Evolutionary conservation across 2,888 invertebrate genomes (phyloP).

Genomic region (Campoplex capitator): DNA sequence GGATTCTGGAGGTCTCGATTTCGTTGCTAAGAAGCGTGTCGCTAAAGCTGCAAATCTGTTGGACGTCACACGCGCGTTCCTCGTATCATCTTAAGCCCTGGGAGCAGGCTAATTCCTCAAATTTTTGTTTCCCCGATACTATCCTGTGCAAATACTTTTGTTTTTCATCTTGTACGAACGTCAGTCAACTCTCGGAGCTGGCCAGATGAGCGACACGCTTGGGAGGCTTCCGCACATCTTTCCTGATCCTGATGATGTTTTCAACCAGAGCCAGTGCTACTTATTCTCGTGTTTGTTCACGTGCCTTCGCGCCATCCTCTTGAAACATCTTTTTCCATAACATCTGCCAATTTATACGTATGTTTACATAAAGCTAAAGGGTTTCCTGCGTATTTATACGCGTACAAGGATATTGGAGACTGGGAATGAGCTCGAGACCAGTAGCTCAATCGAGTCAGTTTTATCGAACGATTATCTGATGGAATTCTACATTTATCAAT

Average conservation of each 20-base stretch:
- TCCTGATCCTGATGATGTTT: neutral
- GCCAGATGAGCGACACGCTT: conserved; percentile 32
- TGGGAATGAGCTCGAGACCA: neutral
- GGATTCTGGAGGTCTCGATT: neutral
- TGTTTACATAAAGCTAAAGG: neutral
- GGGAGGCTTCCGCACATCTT: neutral
- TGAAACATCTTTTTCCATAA: conserved; percentile 34
- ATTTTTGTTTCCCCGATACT: conserved; percentile 54
- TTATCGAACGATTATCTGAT: neutral
- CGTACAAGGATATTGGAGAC: neutral
- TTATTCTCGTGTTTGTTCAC: conserved; percentile 66
- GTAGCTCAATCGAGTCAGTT: neutral
- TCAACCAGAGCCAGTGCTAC: neutral
- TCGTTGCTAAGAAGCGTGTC: neutral
- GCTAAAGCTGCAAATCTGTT: neutral
- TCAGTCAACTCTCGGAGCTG: conserved; percentile 18
- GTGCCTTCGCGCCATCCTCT: conserved; percentile 50
- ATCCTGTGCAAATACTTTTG: conserved; percentile 65
- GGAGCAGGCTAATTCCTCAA: conserved; percentile 56
- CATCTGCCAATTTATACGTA: conserved; percentile 56
- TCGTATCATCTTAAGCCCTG: conserved; percentile 25
- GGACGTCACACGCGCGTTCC: conserved; percentile 34
- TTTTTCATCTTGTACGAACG: conserved; percentile 53
- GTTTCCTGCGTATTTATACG: neutral
- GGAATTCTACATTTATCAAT: neutral